Evolutionary conservation across 2,888 invertebrate genomes (phyloP).

Genomic region (Bembecia ichneumoniformis): DNA sequence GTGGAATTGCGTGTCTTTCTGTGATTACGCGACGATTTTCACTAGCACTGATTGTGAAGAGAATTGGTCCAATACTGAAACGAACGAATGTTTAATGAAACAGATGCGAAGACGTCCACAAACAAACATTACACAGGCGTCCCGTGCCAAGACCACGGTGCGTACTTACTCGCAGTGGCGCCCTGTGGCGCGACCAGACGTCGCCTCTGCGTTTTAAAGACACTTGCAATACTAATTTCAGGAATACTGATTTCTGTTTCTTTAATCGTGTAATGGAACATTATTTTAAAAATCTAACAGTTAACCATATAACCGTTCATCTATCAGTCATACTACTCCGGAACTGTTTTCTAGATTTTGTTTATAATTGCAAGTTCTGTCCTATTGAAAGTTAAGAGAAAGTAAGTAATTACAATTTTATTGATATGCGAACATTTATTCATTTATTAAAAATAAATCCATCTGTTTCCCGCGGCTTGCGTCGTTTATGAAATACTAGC

Average conservation of each 20-base stretch:
- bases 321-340: slow-evolving; percentile 4
- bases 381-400: slow-evolving; percentile 10
- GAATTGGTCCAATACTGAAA: slow-evolving; percentile 60
- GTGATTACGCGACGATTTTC: slow-evolving; percentile 28
- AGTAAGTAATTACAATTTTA: no score
- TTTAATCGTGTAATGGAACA: neutral
- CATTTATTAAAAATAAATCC: slow-evolving; percentile 2
- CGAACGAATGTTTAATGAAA: slow-evolving; percentile 58
- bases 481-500: no score
- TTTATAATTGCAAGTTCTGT: no score
- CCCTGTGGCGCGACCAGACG: slow-evolving; percentile 39
- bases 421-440: no score
- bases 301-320: no score
- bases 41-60: slow-evolving; percentile 49
- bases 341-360: no score
- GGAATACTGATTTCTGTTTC: neutral
- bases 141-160: slow-evolving; percentile 44
- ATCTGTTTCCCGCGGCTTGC: no score
- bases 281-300: slow-evolving; percentile 9
- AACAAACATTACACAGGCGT: slow-evolving; percentile 48
- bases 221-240: neutral
- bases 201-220: slow-evolving; percentile 10
- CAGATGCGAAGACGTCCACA: slow-evolving; percentile 63
- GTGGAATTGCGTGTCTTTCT: slow-evolving; percentile 8
- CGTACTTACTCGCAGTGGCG: slow-evolving; percentile 33